Evolutionary conservation across 2,888 invertebrate genomes (phyloP), one percentile per base, ranked within the genome.

Genomic region (Pollenia griseotomentosa): DNA sequence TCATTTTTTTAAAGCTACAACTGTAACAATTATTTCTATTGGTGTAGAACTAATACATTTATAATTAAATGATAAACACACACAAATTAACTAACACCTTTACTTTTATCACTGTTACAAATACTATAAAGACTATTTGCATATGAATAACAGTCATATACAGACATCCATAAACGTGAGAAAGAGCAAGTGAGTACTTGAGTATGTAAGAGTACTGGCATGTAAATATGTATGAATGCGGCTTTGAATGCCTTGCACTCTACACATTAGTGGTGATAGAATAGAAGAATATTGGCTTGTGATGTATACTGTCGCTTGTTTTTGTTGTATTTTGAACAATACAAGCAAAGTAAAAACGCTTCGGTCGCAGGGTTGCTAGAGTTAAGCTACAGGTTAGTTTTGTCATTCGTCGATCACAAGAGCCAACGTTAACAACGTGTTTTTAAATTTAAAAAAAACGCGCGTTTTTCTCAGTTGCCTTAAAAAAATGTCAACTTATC

Each of bases 321-420:
- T 33, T 51, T 83, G 48, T 46, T 44, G 65, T 71, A 42, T 59
- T 14, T 71, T 66, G 42, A 63, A 70, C 71, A 53, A 78, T 66
- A 79, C 79, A 61, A 68, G 53, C 55, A 61, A 55, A 80, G 44
- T 71, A 53, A 70, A 63, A 84, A 51, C 70, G 79, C 71, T 83
- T 82, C 85, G 65, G 85, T 75, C 23, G 82, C 75, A 83, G 82
- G 85, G 82, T 83, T 88, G 88, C 88, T 88, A 81, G 81, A 82
- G 77, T 65, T 74, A 87, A 90, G 88, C 82, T 90, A 90, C 90
- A 90, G 89, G 88, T 90, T 90, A 87, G 88, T 90, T 90, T 91
- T 80, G 82, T 85, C 92, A 91, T 88, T 91, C 92, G 90, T 89
- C 89, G 91, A 91, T 91, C 92, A 89, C 88, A 90, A 88, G 91